These are phyloP conservation scores for Enteromius mattozi DNA, from an alignment of 2,797 vertebrate genomes.

Conservation along the genomic window DNA sequence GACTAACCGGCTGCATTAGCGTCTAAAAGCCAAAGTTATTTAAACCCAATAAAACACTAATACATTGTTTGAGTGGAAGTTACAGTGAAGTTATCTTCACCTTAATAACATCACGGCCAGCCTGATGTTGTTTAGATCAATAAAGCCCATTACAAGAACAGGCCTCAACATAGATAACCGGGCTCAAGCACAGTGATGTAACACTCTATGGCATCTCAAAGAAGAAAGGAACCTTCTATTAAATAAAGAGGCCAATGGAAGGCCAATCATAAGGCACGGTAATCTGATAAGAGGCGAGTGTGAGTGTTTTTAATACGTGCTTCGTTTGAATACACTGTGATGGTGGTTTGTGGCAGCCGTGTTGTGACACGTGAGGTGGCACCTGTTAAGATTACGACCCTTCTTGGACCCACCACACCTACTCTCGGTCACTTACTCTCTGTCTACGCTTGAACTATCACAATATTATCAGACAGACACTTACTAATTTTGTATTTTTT, in stretches of 20 bases:
- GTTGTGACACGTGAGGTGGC: constrained; percentile 23
- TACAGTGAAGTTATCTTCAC: constrained; percentile 83
- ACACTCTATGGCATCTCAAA: constrained; percentile 65
- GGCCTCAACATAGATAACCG: constrained; percentile 78
- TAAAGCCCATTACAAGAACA: constrained; percentile 83
- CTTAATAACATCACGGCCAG: constrained; percentile 82
- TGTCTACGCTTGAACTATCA: background rate
- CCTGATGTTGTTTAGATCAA: constrained; percentile 87
- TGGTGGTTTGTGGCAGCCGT: constrained; percentile 32
- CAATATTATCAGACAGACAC: background rate
- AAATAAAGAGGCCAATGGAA: constrained; percentile 68
- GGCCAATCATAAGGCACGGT: constrained; percentile 56
- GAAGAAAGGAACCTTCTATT: constrained; percentile 67
- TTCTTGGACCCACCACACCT: background rate
- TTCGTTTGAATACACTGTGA: constrained; percentile 21
- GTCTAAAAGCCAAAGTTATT: constrained; percentile 85
- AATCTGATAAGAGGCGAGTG: constrained; percentile 53
- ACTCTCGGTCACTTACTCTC: background rate
- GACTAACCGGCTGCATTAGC: constrained; percentile 84
- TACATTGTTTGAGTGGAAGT: constrained; percentile 84
- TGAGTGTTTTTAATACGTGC: constrained; percentile 51
- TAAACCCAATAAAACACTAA: constrained; percentile 85
- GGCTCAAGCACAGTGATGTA: constrained; percentile 69
- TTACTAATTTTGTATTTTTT: background rate
- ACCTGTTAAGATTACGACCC: constrained; percentile 13